Evolutionary conservation across 2,113 vertebrate species (phyloP).

Genomic region (Campylomormyrus numenius): DNA sequence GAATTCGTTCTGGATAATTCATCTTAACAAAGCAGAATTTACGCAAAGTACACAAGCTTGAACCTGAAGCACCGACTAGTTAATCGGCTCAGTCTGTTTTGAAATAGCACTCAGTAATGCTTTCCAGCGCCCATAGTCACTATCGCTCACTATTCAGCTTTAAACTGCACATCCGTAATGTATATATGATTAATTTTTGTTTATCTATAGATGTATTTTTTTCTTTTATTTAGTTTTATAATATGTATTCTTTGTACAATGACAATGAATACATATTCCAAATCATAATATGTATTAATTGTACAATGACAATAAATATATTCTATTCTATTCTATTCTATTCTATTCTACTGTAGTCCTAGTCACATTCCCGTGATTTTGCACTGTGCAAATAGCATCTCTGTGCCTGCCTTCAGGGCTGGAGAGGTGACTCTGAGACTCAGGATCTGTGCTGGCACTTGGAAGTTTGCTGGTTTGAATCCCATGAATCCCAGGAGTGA

Average conservation of each 20-base stretch:
- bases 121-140: background rate
- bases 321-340: background rate
- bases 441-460: too few species aligned
- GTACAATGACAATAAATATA: too few species aligned
- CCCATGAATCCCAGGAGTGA: too few species aligned
- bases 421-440: too few species aligned
- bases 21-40: background rate
- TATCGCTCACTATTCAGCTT: background rate
- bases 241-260: background rate
- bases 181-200: background rate
- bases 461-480: too few species aligned
- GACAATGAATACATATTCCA: background rate
- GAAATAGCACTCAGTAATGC: background rate
- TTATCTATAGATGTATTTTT: background rate
- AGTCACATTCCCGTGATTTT: background rate
- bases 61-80: background rate
- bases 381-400: background rate
- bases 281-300: too few species aligned
- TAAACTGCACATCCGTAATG: background rate
- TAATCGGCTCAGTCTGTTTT: background rate
- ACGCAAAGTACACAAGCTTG: background rate
- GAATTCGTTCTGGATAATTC: background rate
- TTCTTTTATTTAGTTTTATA: background rate
- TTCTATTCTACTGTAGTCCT: background rate
- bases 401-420: too few species aligned